Percentiles rank a stretch among this genome's conserved stretches.
Conservation (phyloP, 1,140 invertebrate species). For the Drosophila elegans region DNA sequence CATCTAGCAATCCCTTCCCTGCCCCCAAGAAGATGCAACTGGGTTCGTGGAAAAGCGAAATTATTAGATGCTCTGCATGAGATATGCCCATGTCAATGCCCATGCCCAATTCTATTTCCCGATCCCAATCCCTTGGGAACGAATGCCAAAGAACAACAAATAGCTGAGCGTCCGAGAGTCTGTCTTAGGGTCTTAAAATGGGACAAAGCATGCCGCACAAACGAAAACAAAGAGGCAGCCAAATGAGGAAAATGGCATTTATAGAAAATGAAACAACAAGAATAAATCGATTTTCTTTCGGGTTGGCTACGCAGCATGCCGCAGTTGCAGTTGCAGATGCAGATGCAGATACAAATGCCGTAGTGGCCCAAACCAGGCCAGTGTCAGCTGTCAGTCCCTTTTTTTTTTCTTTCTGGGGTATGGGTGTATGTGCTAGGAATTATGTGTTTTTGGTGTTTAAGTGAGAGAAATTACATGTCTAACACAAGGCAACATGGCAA, state of each 20-base stretch:
- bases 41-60: constrained; percentile 71
- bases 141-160: constrained; percentile 41
- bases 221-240: constrained; percentile 69
- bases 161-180: constrained; percentile 13
- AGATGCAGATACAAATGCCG: constrained; percentile 18
- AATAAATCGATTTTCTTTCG: constrained; percentile 66
- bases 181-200: constrained; percentile 73
- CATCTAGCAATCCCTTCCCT: constrained; percentile 26
- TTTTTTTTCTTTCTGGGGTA: constrained; percentile 19
- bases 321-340: constrained; percentile 47
- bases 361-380: constrained; percentile 62
- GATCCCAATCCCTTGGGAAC: constrained; percentile 69
- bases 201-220: constrained; percentile 77
- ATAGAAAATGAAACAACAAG: constrained; percentile 45
- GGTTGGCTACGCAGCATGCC: constrained; percentile 27
- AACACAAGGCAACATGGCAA: constrained; percentile 26
- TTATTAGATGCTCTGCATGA: constrained; percentile 69
- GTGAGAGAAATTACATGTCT: constrained; percentile 47
- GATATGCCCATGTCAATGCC: constrained; percentile 61
- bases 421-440: constrained; percentile 30
- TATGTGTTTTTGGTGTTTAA: constrained; percentile 41
- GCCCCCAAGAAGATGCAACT: constrained; percentile 56
- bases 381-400: constrained; percentile 64
- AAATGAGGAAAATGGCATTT: constrained; percentile 76
- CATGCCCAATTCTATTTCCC: constrained; percentile 25